These are phyloP conservation scores for Nasonia oneida DNA, from an alignment of 2,888 invertebrate genomes.

Conservation along the genomic window DNA sequence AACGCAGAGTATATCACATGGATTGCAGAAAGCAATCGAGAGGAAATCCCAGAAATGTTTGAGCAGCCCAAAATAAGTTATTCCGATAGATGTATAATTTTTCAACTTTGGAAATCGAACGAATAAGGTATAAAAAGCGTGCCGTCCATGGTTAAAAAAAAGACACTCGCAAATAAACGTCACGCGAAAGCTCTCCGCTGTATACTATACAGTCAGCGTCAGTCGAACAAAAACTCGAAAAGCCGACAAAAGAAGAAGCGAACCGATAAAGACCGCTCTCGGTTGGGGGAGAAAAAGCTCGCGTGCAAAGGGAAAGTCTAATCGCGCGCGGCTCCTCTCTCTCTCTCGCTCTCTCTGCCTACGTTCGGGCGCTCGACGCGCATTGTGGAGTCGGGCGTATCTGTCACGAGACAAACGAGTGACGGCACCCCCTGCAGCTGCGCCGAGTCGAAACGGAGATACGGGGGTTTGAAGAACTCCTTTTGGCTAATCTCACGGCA, in stretches of 20 bases:
- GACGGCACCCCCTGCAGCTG: background rate
- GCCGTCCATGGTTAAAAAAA: background rate
- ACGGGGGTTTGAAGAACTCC: background rate
- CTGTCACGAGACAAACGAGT: constrained; percentile 37
- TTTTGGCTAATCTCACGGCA: background rate
- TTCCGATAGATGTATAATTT: too few relatives aligned
- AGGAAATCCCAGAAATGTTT: background rate
- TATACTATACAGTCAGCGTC: background rate
- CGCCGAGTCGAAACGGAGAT: background rate
- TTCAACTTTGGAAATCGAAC: background rate
- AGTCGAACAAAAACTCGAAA: constrained; percentile 15
- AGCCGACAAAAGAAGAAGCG: constrained; percentile 21
- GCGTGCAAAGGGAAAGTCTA: constrained; percentile 24
- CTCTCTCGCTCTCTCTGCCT: background rate
- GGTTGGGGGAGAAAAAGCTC: constrained; percentile 16
- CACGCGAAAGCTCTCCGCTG: background rate
- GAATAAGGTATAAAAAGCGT: background rate
- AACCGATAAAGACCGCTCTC: constrained; percentile 1
- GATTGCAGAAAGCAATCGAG: background rate
- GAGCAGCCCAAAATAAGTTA: too few relatives aligned
- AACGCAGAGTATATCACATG: too few relatives aligned
- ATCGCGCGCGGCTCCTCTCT: constrained; percentile 27
- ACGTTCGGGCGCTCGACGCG: constrained; percentile 6
- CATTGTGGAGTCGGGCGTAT: constrained; percentile 14
- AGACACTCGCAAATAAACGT: constrained; percentile 1